Percentiles rank a stretch among this genome's conserved stretches.
Evolutionary conservation across 64 coral and sea anemone genomes (phyloP).

Genomic region (Anthopleura sola): DNA sequence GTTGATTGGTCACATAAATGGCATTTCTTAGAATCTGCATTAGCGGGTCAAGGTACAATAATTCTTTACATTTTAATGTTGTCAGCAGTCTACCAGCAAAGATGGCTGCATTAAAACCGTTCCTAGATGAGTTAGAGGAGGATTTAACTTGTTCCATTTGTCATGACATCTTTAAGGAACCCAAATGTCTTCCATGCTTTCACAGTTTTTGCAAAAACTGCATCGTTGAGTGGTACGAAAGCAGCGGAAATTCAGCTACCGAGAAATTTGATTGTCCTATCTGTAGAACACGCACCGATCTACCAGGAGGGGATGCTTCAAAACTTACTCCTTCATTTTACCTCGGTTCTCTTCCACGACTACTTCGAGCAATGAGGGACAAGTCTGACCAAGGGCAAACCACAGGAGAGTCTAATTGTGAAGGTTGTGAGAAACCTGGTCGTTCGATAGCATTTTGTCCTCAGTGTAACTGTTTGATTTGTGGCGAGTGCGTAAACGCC

Average conservation of each 20-base stretch:
- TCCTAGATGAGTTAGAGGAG: not conserved
- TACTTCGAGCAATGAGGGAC: not conserved
- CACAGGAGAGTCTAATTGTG: not conserved
- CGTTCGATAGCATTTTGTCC: not conserved
- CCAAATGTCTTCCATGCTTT: not conserved
- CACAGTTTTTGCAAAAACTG: not conserved
- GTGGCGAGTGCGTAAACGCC: not conserved
- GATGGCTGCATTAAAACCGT: not conserved
- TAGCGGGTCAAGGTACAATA: too few relatives aligned
- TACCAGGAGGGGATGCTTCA: not conserved
- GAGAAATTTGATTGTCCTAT: not conserved
- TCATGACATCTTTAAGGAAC: not conserved
- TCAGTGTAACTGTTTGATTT: not conserved
- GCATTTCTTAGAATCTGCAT: too few relatives aligned
- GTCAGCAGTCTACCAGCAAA: not conserved
- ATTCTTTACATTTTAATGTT: not conserved
- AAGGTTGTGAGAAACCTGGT: not conserved
- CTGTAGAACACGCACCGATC: not conserved
- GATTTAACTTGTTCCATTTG: slow-evolving; percentile 1
- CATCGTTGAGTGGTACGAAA: not conserved
- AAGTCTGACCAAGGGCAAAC: not conserved
- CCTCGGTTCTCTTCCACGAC: not conserved
- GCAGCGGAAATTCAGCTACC: not conserved
- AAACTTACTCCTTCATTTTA: not conserved
- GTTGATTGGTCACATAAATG: too few relatives aligned